Evolutionary conservation across 2,888 invertebrate genomes (phyloP).

Genomic region (Microctonus brassicae): DNA sequence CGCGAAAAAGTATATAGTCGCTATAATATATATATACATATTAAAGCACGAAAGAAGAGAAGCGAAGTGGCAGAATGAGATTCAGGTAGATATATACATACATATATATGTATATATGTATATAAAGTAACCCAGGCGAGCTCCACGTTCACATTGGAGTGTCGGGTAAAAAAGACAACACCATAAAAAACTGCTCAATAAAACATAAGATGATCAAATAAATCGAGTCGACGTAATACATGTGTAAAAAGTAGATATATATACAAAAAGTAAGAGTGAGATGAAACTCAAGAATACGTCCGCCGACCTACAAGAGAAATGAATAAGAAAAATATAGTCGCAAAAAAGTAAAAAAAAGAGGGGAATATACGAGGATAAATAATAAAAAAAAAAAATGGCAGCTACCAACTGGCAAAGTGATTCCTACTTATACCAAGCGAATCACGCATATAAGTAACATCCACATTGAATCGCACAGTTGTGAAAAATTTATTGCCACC

Average conservation of each 20-base stretch:
- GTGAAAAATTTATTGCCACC: slow-evolving; percentile 55
- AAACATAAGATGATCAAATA: slow-evolving; percentile 56
- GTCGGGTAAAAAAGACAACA: slow-evolving; percentile 34
- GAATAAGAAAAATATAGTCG: slow-evolving; percentile 6
- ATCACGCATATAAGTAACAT: slow-evolving; percentile 46
- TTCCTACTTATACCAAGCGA: slow-evolving; percentile 40
- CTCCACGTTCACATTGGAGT: slow-evolving; percentile 13
- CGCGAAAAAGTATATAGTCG: slow-evolving; percentile 16
- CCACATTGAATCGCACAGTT: slow-evolving; percentile 50
- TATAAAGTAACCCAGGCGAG: slow-evolving; percentile 4
- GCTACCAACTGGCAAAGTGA: slow-evolving; percentile 43
- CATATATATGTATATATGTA: neutral
- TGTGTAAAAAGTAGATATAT: neutral
- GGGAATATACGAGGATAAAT: slow-evolving; percentile 2
- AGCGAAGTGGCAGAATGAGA: slow-evolving; percentile 13
- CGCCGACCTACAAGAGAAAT: slow-evolving; percentile 1
- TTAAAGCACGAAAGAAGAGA: slow-evolving; percentile 11
- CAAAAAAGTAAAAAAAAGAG: neutral
- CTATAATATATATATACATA: neutral
- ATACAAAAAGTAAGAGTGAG: neutral
- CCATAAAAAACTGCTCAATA: slow-evolving; percentile 52
- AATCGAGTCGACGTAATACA: slow-evolving; percentile 42
- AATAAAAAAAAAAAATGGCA: slow-evolving; percentile 14
- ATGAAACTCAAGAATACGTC: neutral
- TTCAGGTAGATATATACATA: neutral